Evolutionary conservation across 2,888 invertebrate genomes (phyloP).

Genomic region (Cephus sareptanus): DNA sequence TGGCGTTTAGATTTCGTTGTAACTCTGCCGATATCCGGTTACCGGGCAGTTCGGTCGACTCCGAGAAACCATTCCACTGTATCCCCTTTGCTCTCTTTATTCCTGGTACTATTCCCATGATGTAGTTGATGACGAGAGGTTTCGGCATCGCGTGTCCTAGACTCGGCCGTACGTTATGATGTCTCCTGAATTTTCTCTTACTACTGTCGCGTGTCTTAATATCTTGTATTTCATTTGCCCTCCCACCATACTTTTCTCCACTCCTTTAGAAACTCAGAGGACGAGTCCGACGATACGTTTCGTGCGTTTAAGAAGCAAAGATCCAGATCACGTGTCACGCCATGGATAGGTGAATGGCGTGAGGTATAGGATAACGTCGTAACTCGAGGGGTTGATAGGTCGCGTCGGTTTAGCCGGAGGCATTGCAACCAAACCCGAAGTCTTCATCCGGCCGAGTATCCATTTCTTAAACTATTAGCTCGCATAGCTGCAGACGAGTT

Average conservation of each 20-base stretch:
- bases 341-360: conserved; percentile 39
- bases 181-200: not conserved
- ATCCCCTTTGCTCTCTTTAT: not conserved
- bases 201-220: not conserved
- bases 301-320: conserved; percentile 13
- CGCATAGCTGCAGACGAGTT: not conserved
- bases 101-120: not conserved
- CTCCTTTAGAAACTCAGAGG: not conserved
- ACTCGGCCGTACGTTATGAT: not conserved
- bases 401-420: conserved; percentile 1
- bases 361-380: conserved; percentile 45
- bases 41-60: conserved; percentile 6
- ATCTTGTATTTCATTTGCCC: not conserved
- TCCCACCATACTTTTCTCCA: not conserved
- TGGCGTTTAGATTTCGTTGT: conserved; percentile 18
- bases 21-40: conserved; percentile 13
- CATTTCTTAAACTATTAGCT: not conserved
- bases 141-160: not conserved
- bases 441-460: not conserved
- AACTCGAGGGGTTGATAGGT: conserved; percentile 24
- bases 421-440: conserved; percentile 1
- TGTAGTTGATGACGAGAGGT: not conserved
- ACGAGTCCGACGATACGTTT: not conserved
- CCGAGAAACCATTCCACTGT: not conserved
- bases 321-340: conserved; percentile 41